A percentile compares a stretch with the other conserved stretches of the same genome.
Evolutionary conservation across 2,797 vertebrate species (phyloP).

Genomic region (Oophaga sylvatica): DNA sequence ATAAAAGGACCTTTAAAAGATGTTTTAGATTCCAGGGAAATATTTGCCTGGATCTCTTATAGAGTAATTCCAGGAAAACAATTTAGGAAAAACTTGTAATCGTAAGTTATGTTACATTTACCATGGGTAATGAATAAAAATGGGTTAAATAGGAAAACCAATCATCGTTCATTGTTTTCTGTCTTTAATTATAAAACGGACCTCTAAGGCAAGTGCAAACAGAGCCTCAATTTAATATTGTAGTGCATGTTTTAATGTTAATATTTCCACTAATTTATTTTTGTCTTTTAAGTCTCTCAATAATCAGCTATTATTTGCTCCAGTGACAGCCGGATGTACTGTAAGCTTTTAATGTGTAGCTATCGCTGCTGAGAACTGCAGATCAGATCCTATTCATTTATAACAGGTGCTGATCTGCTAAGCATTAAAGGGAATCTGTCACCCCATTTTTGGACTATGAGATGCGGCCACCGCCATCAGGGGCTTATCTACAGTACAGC

Average conservation of each 20-base stretch:
- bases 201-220: background rate
- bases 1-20: background rate
- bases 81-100: background rate
- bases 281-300: too few species aligned
- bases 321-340: too few species aligned
- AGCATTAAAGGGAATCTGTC: too few species aligned
- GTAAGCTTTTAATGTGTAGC: too few species aligned
- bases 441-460: too few species aligned
- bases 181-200: background rate
- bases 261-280: background rate
- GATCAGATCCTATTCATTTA: too few species aligned
- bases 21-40: background rate
- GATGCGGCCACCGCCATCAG: too few species aligned
- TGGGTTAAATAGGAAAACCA: background rate
- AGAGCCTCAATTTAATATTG: background rate
- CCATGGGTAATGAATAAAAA: background rate
- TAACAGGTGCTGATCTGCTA: too few species aligned
- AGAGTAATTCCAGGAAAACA: background rate
- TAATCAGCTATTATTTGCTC: too few species aligned
- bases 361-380: too few species aligned
- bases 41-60: background rate
- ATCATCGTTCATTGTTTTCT: background rate
- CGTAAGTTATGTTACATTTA: background rate
- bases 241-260: background rate
- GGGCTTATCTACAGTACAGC: too few species aligned